Evolutionary conservation across 2,888 invertebrate species (phyloP), one percentile per base, ranked within the genome.

Genomic region (Troides oblongomaculatus): DNA sequence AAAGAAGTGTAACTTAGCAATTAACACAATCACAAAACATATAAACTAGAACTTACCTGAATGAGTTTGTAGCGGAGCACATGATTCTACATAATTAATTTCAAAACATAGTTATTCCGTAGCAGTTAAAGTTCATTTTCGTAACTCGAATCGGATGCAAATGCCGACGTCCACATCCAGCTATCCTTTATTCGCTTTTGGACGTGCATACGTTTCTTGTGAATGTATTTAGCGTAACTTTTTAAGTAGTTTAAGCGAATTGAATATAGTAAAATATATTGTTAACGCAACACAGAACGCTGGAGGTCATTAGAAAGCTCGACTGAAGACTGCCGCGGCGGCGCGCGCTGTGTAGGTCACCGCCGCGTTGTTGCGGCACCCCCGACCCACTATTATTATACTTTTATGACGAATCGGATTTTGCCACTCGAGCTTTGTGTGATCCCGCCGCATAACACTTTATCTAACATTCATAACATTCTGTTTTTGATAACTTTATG

Each of bases 341-440:
- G 82, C 82, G 81, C 89, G 89, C 90, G 91, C 90, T 88, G 87
- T 87, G 76, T 81, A 88, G 90, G 91, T 90, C 90, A 88, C 87
- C 86, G 85, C 84, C 74, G 71, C 85, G 89, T 88, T 89, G 89
- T 88, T 91, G 90, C 90, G 90, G 90, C 89, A 85, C 84, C 87
- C 87, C 88, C 88, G 86, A 87, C 89, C 91, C 88, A 90, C 92
- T 91, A 91, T 90, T 91, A 91, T 91, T 92, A 91, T 90, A 91
- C 88, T 92, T 92, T 92, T 92, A 92, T 92, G 92, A 92, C 90
- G 89, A 89, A 90, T 92, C 89, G 86, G 88, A 87, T 91, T 90
- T 90, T 87, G 86, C 86, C 86, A 84, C 84, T 80, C 81, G 81
- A 81, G 80, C 84, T 84, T 85, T 86, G 84, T 86, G 83, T 81